phyloP scores from a whole-genome alignment of 92 coral and sea anemone species.

The Phenganax stokvisi region DNA sequence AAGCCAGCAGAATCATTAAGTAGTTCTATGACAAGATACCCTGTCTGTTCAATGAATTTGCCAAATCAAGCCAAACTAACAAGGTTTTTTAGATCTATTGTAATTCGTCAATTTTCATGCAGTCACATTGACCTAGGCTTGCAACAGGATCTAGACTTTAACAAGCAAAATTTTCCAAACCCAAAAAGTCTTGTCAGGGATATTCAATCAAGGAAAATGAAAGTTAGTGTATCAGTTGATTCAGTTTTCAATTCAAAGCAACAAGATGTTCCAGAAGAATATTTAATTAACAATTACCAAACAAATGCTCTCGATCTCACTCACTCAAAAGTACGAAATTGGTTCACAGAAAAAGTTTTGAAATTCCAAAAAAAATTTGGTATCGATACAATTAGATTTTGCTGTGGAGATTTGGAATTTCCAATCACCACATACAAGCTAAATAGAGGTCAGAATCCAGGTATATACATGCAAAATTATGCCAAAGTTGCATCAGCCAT shows the following conservation, averaged over 20 bases:
- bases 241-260: conserved; percentile 64
- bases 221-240: conserved; percentile 64
- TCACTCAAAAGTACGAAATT: conserved; percentile 30
- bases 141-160: conserved; percentile 57
- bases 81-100: conserved; percentile 34
- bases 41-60: conserved; percentile 61
- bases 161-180: conserved; percentile 51
- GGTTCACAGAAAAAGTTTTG: conserved; percentile 51
- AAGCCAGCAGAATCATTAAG: conserved; percentile 55
- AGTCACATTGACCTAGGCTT: conserved; percentile 71
- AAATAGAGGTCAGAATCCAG: conserved; percentile 50
- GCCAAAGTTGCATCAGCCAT: conserved; percentile 60
- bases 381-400: conserved; percentile 66
- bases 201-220: conserved; percentile 47
- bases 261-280: conserved; percentile 49
- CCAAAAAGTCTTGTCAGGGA: conserved; percentile 49
- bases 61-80: conserved; percentile 47
- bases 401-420: conserved; percentile 62
- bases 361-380: conserved; percentile 48
- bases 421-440: conserved; percentile 57
- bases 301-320: conserved; percentile 55
- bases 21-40: conserved; percentile 57
- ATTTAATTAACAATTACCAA: conserved; percentile 55
- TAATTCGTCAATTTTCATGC: conserved; percentile 41
- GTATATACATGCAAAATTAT: conserved; percentile 51